These are phyloP conservation scores for Machimus atricapillus DNA, from an alignment of 2,888 invertebrate species.

Conservation along the genomic window DNA sequence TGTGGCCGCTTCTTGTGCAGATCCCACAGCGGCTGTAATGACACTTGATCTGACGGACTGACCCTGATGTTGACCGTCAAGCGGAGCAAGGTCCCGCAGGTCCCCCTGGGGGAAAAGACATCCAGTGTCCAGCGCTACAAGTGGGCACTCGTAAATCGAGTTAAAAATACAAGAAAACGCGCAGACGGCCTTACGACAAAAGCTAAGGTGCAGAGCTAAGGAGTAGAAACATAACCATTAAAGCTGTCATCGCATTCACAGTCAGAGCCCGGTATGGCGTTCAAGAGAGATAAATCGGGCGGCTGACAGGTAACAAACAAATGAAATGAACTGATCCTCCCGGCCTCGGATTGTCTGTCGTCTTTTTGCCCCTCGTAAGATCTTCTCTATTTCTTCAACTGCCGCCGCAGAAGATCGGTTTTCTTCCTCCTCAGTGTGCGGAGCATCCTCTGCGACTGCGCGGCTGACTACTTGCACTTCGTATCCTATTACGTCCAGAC, in stretches of 20 bases:
- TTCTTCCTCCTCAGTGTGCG: neutral
- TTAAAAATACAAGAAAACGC: slow-evolving; percentile 27
- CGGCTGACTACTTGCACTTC: slow-evolving; percentile 2
- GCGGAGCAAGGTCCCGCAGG: neutral
- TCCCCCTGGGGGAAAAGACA: neutral
- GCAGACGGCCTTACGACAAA: slow-evolving; percentile 36
- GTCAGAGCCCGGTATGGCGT: slow-evolving; percentile 39
- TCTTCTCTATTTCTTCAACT: slow-evolving; percentile 29
- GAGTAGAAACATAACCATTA: slow-evolving; percentile 48
- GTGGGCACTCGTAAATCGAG: slow-evolving; percentile 40
- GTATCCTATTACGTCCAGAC: slow-evolving; percentile 20
- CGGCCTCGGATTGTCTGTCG: slow-evolving; percentile 7
- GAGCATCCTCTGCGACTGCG: neutral
- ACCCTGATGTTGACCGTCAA: slow-evolving; percentile 38
- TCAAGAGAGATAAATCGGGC: slow-evolving; percentile 50
- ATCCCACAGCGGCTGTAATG: slow-evolving; percentile 5
- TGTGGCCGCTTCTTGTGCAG: neutral
- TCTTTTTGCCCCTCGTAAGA: neutral
- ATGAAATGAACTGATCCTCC: slow-evolving; percentile 48
- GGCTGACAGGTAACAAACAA: slow-evolving; percentile 51
- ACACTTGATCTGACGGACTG: slow-evolving; percentile 37
- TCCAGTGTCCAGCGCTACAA: neutral
- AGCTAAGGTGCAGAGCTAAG: slow-evolving; percentile 38
- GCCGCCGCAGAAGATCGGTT: slow-evolving; percentile 31
- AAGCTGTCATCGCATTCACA: slow-evolving; percentile 49